Evolutionary conservation across 92 coral and sea anemone species (phyloP), one percentile per base, ranked within the genome.

Genomic region (Bergia sp.): DNA sequence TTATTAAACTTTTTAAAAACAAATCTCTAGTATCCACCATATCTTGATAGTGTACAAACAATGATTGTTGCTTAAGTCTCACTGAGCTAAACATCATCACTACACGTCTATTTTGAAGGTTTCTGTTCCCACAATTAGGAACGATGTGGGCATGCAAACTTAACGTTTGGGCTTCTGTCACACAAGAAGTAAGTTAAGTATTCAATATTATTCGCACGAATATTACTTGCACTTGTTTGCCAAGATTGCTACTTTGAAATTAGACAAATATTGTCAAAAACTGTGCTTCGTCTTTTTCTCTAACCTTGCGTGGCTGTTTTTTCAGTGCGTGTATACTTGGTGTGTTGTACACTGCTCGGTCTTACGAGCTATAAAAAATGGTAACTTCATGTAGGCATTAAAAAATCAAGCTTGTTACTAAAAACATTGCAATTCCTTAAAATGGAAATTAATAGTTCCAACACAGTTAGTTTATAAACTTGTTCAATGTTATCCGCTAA

Each of bases 191-290:
- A 23, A 72, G 49, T 43, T 39, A 42, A 21, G 11, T 50, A 4
- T 75, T 47, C 13, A 69, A 69, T 45, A 37, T 84, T 84, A 84
- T 69, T 71, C 87, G 50, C 77, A 84, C 41, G 87, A 84, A 84
- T 84, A 84, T 37, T 84, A 84, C 87, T 10, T 23, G 65, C 38
- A 69, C 87, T 84, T 44, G 79, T 37, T 43, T 44, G 37, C 79
- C 87, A 71, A 84, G 87, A 84, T 84, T 67, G 29, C 13, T 69
- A 71, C 36, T 36, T 45, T 13, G 1, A 76, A 23, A 12, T 44
- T 18, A 18, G 87, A 84, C 87, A 84, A 84, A 84, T 84, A 44
- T 69, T 84, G 87, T 84, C 87, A 67, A 72, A 83, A 69, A 44
- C 37, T 37, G 58, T 69, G 77, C 77, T 83, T 82, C 39, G 38